Evolutionary conservation across 1,140 invertebrate species (phyloP), one percentile per base, ranked within the genome.

Genomic region (Daktulosphaira vitifoliae): DNA sequence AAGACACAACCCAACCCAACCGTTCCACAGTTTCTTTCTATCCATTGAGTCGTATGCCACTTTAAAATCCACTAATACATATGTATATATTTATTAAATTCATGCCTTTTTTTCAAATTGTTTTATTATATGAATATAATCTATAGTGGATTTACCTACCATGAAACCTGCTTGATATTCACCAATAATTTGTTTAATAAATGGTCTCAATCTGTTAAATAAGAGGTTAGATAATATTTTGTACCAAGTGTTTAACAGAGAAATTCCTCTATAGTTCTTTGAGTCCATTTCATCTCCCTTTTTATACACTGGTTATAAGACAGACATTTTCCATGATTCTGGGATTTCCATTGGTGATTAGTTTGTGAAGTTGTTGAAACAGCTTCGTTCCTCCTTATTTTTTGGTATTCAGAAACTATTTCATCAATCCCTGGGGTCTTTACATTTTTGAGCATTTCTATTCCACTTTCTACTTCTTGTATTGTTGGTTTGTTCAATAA

Each of bases 341-440:
- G n/a, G n/a, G n/a, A n/a, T n/a, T n/a, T n/a, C n/a, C n/a, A n/a
- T n/a, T n/a, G n/a, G n/a, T n/a, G n/a, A n/a, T n/a, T n/a, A n/a
- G n/a, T n/a, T n/a, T n/a, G n/a, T n/a, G n/a, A n/a, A n/a, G n/a
- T n/a, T 38, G 11, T 48, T 42, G 18, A 22, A 15, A 13, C 23
- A 64, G 20, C 11, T 38, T 64, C 1, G 42, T 26, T 51, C 2
- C 16, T 15, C 37, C 33, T 26, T 53, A n/a, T 62, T n/a, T 16
- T 23, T 66, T 71, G 70, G 54, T 59, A 69, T 11, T 72, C 70
- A 42, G 67, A 66, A 1, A 66, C 48, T 29, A 72, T 71, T 33
- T 65, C 68, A 65, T 71, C 71, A 15, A 33, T 25, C 20, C 70
- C 71, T 15, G 68, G 65, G 16, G 71, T 62, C 62, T 70, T 70